Conservation (phyloP, 2,888 invertebrate genomes). For the Morinoia aosen region DNA sequence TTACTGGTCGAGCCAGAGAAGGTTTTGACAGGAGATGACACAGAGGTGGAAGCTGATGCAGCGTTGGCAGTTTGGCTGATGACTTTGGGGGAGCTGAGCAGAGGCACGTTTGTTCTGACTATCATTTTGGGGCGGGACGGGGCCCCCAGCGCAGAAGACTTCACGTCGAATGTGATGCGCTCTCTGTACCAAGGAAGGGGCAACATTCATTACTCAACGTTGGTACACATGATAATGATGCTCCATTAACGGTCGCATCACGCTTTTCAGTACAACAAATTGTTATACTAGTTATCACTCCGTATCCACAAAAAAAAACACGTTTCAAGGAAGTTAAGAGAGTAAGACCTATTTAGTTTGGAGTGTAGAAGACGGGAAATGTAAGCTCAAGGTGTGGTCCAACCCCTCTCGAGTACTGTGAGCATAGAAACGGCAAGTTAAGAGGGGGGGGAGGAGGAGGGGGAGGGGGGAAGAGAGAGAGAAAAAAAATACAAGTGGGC, state of each 20-base stretch:
- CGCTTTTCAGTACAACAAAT: neutral
- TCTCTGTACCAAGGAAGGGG: slow-evolving; percentile 58
- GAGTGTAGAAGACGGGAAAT: too few relatives aligned
- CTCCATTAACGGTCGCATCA: neutral
- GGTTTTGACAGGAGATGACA: slow-evolving; percentile 50
- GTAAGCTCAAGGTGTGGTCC: too few relatives aligned
- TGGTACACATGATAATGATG: neutral
- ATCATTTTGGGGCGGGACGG: slow-evolving; percentile 9
- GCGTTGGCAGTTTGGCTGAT: neutral
- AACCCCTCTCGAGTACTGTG: too few relatives aligned
- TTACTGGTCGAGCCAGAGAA: neutral
- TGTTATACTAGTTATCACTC: neutral
- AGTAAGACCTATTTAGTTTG: too few relatives aligned
- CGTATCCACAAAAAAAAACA: too few relatives aligned
- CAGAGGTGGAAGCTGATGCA: neutral
- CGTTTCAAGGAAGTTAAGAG: too few relatives aligned
- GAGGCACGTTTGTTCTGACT: slow-evolving; percentile 39
- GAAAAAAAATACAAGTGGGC: too few relatives aligned
- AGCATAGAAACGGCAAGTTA: too few relatives aligned
- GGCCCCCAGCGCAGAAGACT: slow-evolving; percentile 26
- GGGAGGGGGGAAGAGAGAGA: too few relatives aligned
- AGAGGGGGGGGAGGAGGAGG: too few relatives aligned
- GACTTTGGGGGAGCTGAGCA: neutral
- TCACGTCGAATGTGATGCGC: slow-evolving; percentile 64
- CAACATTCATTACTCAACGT: neutral